These are phyloP conservation scores for Solea solea DNA, from an alignment of 2,113 vertebrate genomes.

Conservation along the genomic window DNA sequence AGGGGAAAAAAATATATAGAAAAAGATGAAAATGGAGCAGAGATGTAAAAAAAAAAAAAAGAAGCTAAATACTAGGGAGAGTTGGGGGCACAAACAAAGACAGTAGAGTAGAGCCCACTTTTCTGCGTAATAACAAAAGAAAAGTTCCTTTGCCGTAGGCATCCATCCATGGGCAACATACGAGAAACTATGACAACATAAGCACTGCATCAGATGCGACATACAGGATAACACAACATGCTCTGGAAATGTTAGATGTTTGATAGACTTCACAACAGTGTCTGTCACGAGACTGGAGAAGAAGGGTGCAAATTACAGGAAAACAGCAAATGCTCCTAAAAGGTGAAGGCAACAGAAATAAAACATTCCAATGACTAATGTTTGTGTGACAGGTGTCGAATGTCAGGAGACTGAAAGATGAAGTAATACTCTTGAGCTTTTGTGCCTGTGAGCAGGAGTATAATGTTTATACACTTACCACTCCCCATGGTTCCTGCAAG, in stretches of 20 bases:
- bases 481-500: constrained; percentile 77
- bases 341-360: not conserved
- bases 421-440: not conserved
- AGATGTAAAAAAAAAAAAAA: constrained; percentile 14
- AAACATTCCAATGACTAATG: not conserved
- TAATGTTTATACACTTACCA: constrained; percentile 64
- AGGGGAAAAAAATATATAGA: too few species aligned
- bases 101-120: constrained; percentile 59
- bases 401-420: not conserved
- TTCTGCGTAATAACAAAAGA: constrained; percentile 69
- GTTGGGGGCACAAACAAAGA: constrained; percentile 59
- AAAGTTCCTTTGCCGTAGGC: constrained; percentile 71
- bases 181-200: constrained; percentile 41
- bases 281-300: not conserved
- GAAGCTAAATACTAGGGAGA: constrained; percentile 27
- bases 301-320: not conserved
- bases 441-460: not conserved
- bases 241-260: constrained; percentile 12
- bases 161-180: constrained; percentile 40
- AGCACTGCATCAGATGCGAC: not conserved
- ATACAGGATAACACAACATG: constrained; percentile 23
- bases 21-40: constrained; percentile 4
- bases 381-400: not conserved
- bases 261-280: not conserved
- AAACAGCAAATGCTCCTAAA: constrained; percentile 19